A percentile compares a stretch with the other conserved stretches of the same genome.
Conservation (phyloP, 2,888 invertebrate genomes). For the Leptinotarsa tumamoca region DNA sequence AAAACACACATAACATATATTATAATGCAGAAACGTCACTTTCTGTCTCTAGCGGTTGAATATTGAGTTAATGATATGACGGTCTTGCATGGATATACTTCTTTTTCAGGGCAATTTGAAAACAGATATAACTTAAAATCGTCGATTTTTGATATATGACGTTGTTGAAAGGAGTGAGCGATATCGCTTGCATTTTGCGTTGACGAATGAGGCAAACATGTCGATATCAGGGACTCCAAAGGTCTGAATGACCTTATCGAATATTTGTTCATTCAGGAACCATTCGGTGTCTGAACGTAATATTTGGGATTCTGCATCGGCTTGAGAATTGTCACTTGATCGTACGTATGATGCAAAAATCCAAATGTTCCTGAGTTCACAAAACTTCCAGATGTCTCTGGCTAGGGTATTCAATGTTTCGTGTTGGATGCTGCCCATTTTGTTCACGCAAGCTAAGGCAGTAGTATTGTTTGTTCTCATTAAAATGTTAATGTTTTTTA, state of each 20-base stretch:
- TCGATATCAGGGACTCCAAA: conserved; percentile 24
- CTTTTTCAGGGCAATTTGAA: no score
- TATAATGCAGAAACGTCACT: conserved; percentile 6
- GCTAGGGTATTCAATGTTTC: not conserved
- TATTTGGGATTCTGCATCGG: not conserved
- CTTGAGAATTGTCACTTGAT: not conserved
- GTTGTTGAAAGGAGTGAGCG: conserved; percentile 15
- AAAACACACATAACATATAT: not conserved
- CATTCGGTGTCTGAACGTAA: not conserved
- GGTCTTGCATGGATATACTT: no score
- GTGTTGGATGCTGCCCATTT: conserved; percentile 1
- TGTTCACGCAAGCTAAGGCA: conserved; percentile 1
- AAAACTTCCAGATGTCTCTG: not conserved
- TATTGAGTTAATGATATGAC: conserved; percentile 20
- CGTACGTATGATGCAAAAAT: not conserved
- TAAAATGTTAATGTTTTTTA: not conserved
- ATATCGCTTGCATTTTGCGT: conserved; percentile 12
- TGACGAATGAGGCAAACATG: conserved; percentile 20
- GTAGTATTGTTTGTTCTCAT: not conserved
- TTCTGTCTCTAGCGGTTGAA: conserved; percentile 7
- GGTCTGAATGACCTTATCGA: not conserved
- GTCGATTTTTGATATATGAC: conserved; percentile 23
- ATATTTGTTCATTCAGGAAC: not conserved
- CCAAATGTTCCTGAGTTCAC: not conserved
- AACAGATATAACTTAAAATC: not conserved